Evolutionary conservation across 1,140 invertebrate species (phyloP), one percentile per base, ranked within the genome.

Genomic region (Leptoteleia sp.): DNA sequence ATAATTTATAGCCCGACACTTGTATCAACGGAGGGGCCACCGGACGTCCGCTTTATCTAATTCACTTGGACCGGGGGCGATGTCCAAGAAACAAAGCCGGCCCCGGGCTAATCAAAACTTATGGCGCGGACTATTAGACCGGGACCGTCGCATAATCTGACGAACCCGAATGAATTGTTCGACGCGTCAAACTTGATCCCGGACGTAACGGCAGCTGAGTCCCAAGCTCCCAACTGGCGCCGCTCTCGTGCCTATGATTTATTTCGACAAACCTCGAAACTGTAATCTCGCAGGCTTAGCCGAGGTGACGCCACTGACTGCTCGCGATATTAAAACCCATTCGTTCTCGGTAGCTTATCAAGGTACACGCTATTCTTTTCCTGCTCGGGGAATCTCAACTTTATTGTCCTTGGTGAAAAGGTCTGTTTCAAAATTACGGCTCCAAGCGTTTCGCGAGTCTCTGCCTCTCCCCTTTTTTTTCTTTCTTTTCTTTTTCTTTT

Each of bases 231-330:
- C n/a, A n/a, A n/a, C n/a, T n/a, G n/a, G 22, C 22, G 22, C 22
- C 22, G 6, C 22, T 6, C 6, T 25, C 22, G 22, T 6, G 79
- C n/a, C 82, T 79, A 84, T 87, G 84, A 87, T 87, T 88, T 87
- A 88, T 85, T 85, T 71, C 65, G 52, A 72, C 79, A 79, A 81
- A 85, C 81, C 84, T 81, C 77, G 76, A 82, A 83, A 81, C 75
- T 78, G 84, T 84, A 84, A 87, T 88, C 86, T 86, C 77, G 82
- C 83, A 85, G 81, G 82, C 85, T 86, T 86, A 85, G 76, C 82
- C 81, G 67, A 76, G 72, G 61, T 70, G 67, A 75, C 61, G 50
- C 6, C 43, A 40, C 19, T 16, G 65, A 62, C 55, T 71, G 81
- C 50, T 59, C 80, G 71, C 73, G 79, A 85, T 87, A 87, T 87